phyloP scores from a whole-genome alignment of 2,113 vertebrate genomes.

The Aspiorhynchus laticeps region DNA sequence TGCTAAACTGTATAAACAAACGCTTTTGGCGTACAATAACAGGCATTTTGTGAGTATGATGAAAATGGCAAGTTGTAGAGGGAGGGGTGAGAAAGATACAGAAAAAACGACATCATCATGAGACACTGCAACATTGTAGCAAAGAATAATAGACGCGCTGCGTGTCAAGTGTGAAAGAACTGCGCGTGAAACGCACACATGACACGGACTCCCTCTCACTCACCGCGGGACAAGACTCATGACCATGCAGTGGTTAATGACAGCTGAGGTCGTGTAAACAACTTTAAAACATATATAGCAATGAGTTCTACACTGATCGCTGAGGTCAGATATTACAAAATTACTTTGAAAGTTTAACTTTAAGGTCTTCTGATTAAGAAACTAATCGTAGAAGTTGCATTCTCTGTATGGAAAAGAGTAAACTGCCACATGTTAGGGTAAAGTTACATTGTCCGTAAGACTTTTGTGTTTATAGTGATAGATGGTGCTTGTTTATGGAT shows the following conservation, averaged over 20 bases:
- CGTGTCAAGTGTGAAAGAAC: not conserved
- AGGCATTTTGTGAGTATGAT: not conserved
- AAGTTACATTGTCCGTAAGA: not conserved
- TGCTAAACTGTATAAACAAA: not conserved
- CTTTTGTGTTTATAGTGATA: not conserved
- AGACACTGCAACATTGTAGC: slow-evolving; percentile 25
- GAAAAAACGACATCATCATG: not conserved
- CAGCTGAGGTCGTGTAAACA: not conserved
- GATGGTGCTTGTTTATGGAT: not conserved
- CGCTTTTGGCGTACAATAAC: not conserved
- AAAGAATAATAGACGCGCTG: not conserved
- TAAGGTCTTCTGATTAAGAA: not conserved
- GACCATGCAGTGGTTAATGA: not conserved
- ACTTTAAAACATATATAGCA: not conserved
- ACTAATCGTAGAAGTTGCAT: not conserved
- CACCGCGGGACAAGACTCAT: not conserved
- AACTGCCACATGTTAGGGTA: not conserved
- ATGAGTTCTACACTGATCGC: not conserved
- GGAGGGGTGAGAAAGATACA: not conserved
- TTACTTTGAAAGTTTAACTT: not conserved
- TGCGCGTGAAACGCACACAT: not conserved
- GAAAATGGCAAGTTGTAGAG: not conserved
- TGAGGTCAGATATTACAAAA: not conserved
- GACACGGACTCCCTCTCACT: not conserved
- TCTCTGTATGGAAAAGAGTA: not conserved